Base-by-base conservation (phyloP, 1,140 invertebrate genomes). In the Aphis craccivora region DNA sequence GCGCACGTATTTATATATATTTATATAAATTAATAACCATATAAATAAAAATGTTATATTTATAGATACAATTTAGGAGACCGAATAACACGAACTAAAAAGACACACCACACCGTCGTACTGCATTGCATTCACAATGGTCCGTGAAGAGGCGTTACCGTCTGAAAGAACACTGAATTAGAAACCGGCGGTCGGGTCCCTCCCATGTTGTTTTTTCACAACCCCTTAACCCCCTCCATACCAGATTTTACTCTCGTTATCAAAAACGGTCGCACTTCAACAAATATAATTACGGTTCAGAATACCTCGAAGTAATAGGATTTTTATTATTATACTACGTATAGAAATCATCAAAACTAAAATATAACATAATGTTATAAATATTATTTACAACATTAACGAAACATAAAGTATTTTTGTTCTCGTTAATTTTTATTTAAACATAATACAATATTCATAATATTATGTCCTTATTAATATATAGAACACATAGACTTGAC, bases 111-210 rank as follows among this genome's bases (percentile, higher is more conserved):
- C 86, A 48, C 45, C 90, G 90, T 40, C 90, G 91, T 45, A 76
- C 11, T 45, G 81, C 37, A 55, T 83, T 86, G 90, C 90, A 51
- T 48, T 92, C 67, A 83, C 90, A 55, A 83, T 84, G 48, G 81
- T 86, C 91, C 81, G 81, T 86, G 81, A 84, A 43, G 91, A 93
- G 91, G 91, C 91, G 91, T 93, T 93, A 93, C 91, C 91, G 91
- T 93, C 91, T 55, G 91, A 93, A 84, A 93, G 91, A 93, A 93
- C 91, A 93, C 91, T 93, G 81, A 93, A 55, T 93, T 93, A 86
- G 81, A 93, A 86, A 93, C 81, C 81, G 81, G 51, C 91, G 91
- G 35, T n/a, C 76, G 45, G 48, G 91, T 93, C 91, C 91, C 91
- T 93, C 91, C 91, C 91, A 93, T 93, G 91, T 53, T 51, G 55